Evolutionary conservation across 2,113 vertebrate genomes (phyloP).

Genomic region (Bettongia penicillata): DNA sequence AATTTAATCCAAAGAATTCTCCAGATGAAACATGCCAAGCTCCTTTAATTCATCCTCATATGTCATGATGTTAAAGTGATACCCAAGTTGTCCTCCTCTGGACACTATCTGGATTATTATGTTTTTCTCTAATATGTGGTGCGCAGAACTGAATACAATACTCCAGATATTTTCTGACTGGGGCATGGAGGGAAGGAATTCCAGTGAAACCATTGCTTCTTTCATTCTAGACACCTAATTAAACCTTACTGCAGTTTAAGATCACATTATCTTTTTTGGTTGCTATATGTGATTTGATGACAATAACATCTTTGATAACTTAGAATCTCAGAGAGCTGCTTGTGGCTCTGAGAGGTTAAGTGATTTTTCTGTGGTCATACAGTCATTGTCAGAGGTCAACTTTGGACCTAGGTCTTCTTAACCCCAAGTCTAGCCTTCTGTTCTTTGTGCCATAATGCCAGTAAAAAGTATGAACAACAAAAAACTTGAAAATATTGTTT

Average conservation of each 20-base stretch:
- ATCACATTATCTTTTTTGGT: neutral
- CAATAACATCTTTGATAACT: neutral
- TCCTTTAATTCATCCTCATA: neutral
- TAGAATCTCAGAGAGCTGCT: neutral
- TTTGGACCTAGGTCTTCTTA: neutral
- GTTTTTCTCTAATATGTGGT: neutral
- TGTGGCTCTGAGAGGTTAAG: neutral
- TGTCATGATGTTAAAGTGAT: neutral
- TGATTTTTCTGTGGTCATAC: neutral
- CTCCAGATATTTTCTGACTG: neutral
- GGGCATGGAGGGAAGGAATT: neutral
- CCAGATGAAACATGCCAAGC: neutral
- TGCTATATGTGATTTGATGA: neutral
- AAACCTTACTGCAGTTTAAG: neutral
- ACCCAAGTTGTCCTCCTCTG: neutral
- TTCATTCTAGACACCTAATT: neutral
- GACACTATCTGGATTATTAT: neutral
- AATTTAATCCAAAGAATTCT: neutral
- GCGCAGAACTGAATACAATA: neutral
- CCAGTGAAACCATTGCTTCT: neutral
- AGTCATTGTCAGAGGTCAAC: neutral
- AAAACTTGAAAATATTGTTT: neutral
- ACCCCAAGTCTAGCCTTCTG: neutral
- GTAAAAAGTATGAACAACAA: neutral
- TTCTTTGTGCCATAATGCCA: neutral